A percentile compares a stretch with the other conserved stretches of the same genome.
Conservation (phyloP, 2,797 vertebrate species). For the Eulemur mongoz region DNA sequence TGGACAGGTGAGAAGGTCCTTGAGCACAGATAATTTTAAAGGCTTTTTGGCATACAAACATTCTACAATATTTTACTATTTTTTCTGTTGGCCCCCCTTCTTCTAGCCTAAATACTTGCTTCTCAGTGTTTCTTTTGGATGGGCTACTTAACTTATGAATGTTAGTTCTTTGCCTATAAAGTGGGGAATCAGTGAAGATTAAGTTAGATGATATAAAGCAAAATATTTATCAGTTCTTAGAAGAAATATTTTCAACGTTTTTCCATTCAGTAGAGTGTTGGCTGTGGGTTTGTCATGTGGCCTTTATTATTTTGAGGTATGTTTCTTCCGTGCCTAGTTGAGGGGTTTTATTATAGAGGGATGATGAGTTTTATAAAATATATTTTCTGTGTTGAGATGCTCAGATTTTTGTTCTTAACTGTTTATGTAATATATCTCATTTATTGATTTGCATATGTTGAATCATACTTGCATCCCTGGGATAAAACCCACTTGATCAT, state of each 20-base stretch:
- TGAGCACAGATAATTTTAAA: background rate
- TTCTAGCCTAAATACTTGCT: background rate
- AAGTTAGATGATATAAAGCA: background rate
- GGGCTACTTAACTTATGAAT: background rate
- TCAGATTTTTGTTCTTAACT: background rate
- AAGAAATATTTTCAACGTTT: background rate
- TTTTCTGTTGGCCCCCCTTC: background rate
- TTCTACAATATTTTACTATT: background rate
- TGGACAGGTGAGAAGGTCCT: background rate
- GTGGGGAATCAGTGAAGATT: background rate
- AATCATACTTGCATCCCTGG: background rate
- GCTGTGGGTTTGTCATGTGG: background rate
- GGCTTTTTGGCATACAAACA: background rate
- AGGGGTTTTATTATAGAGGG: background rate
- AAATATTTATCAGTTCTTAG: background rate
- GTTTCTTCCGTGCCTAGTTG: background rate
- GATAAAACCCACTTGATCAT: background rate
- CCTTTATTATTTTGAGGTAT: background rate
- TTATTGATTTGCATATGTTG: background rate
- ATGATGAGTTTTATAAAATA: background rate
- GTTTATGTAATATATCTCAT: background rate
- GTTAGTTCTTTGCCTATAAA: background rate
- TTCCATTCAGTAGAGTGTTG: background rate
- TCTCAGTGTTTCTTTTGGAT: background rate
- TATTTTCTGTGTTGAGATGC: background rate